Evolutionary conservation across 2,797 vertebrate genomes (phyloP).

Genomic region (Siniperca scherzeri): DNA sequence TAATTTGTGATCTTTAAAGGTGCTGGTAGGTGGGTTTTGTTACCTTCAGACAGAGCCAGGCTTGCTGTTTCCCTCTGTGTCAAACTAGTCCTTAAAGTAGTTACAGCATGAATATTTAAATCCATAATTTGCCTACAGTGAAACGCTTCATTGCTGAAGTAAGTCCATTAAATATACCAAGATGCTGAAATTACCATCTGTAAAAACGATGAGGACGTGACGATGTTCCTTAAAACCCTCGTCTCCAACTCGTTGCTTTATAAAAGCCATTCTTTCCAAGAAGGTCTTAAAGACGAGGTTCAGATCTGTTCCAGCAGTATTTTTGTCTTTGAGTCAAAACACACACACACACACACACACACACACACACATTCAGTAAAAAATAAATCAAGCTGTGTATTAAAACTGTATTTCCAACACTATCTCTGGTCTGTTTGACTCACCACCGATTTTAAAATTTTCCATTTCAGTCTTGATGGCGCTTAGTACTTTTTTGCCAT

Average conservation of each 20-base stretch:
- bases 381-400: not conserved
- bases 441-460: conserved; percentile 25
- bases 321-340: conserved; percentile 50
- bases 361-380: not conserved
- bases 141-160: not conserved
- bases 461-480: accelerated
- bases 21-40: not conserved
- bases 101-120: not conserved
- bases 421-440: conserved; percentile 25
- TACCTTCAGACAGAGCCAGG: not conserved
- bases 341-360: conserved; percentile 9
- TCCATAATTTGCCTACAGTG: not conserved
- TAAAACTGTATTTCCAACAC: not conserved
- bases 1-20: not conserved
- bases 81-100: not conserved
- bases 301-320: conserved; percentile 71
- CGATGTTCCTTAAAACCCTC: conserved; percentile 60
- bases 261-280: conserved; percentile 37
- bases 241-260: not conserved
- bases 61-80: not conserved
- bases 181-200: conserved; percentile 71
- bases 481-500: accelerated
- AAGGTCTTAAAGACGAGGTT: conserved; percentile 41
- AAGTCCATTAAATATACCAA: not conserved
- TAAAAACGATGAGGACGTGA: conserved; percentile 74